These are phyloP conservation scores for Henricia sp. DNA, from an alignment of 53 echinoderm and acorn worm genomes.

Conservation along the genomic window DNA sequence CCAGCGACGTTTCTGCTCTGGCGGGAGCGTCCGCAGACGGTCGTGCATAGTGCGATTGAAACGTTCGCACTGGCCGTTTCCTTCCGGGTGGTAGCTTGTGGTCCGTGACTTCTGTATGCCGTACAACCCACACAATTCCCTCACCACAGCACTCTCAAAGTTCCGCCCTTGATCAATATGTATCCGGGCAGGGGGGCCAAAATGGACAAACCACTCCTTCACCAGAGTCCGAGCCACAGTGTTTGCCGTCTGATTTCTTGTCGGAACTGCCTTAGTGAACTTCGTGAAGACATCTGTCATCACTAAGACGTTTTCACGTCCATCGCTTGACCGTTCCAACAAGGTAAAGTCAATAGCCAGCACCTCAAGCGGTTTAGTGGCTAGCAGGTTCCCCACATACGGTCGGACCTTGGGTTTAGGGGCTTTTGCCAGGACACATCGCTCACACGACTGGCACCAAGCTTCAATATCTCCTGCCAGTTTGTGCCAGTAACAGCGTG, in stretches of 20 bases:
- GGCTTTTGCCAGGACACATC: conserved; percentile 44
- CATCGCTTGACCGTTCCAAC: conserved; percentile 63
- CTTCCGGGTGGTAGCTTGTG: conserved; percentile 55
- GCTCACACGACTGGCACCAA: conserved; percentile 49
- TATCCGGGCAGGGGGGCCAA: conserved; percentile 21
- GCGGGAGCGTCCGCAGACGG: conserved; percentile 10
- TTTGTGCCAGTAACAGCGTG: conserved; percentile 70
- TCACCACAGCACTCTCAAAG: conserved; percentile 25
- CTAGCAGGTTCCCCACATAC: conserved; percentile 43
- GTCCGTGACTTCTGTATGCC: conserved; percentile 20
- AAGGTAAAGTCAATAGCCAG: conserved; percentile 68
- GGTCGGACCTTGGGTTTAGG: conserved; percentile 42
- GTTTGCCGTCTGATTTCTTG: conserved; percentile 9
- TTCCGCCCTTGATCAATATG: conserved; percentile 73
- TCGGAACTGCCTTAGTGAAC: conserved; percentile 48
- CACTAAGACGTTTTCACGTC: conserved; percentile 69
- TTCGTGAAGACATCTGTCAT: conserved; percentile 62
- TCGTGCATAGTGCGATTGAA: conserved; percentile 41
- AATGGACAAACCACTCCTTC: conserved; percentile 15
- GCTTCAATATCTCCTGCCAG: conserved; percentile 59
- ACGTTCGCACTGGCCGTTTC: conserved; percentile 34
- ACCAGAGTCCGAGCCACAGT: conserved; percentile 34
- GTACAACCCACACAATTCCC: conserved; percentile 15
- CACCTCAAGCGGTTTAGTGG: conserved; percentile 67
- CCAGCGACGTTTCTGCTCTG: background rate